Evolutionary conservation across 2,888 invertebrate species (phyloP).

Genomic region (Rosalia funebris): DNA sequence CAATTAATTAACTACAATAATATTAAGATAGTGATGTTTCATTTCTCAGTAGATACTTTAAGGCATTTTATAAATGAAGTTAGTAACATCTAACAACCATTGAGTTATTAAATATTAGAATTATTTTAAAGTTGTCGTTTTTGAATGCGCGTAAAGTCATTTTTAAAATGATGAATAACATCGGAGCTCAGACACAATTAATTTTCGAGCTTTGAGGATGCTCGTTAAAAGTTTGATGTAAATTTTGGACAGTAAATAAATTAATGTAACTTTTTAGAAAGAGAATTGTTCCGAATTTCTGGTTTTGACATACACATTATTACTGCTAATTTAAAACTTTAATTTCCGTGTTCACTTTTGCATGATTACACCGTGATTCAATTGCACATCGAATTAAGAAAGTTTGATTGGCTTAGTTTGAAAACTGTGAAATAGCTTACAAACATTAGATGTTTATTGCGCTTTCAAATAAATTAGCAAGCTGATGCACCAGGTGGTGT

Average conservation of each 20-base stretch:
- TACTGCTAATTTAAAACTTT: slow-evolving; percentile 37
- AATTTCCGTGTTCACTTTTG: slow-evolving; percentile 39
- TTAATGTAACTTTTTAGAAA: slow-evolving; percentile 7
- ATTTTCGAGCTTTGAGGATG: background rate
- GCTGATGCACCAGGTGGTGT: background rate
- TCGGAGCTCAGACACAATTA: background rate
- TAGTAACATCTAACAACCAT: too few relatives aligned
- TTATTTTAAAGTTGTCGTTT: too few relatives aligned
- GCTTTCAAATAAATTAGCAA: background rate
- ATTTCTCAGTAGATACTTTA: too few relatives aligned
- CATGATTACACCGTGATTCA: slow-evolving; percentile 39
- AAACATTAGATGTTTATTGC: slow-evolving; percentile 5
- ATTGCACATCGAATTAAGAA: slow-evolving; percentile 44
- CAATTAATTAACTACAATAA: too few relatives aligned
- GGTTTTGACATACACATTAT: slow-evolving; percentile 33
- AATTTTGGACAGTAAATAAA: slow-evolving; percentile 2
- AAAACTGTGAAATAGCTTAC: slow-evolving; percentile 4
- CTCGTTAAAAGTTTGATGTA: background rate
- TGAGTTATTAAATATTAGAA: too few relatives aligned
- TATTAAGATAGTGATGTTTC: too few relatives aligned
- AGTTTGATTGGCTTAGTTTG: slow-evolving; percentile 44
- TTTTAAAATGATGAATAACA: background rate
- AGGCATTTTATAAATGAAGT: too few relatives aligned
- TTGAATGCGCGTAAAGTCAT: too few relatives aligned
- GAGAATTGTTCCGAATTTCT: slow-evolving; percentile 14